Base-by-base conservation (phyloP, 2,888 invertebrate genomes). In the Euzetes globulus region DNA sequence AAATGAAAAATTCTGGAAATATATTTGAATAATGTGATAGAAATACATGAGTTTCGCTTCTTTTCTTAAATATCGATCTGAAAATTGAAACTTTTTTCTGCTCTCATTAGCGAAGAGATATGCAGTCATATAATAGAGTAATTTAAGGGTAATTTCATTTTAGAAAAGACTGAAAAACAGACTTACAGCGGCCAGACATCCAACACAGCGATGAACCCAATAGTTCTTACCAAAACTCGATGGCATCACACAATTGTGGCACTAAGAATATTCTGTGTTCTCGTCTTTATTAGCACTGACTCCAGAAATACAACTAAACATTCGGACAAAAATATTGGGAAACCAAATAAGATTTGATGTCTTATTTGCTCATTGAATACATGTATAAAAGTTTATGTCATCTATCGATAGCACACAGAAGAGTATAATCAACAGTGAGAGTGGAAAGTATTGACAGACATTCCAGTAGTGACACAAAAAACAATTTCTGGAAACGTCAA, bases 141-240 rank as follows among this genome's bases (percentile, higher is more conserved):
- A 25, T 60, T 33, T 29, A 6, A 33, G 60, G 29, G 15, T 27
- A 60, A 22, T 17, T 33, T 3, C 33, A 29, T 52, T 52, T n/a
- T n/a, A 52, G n/a, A n/a, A 52, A n/a, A 52, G 19, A 52, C 52
- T 52, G n/a, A n/a, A 52, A 19, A 15, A 60, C 25, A 52, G 15
- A 74, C 74, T 71, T 71, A 74, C 74, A 27, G 71, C 52, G 50
- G 63, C 52, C 33, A 74, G 19, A 41, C 70, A 52, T 17, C 74
- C 74, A 41, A 74, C 55, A 37, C 37, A 60, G 27, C 71, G 45
- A 47, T 74, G 74, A 60, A 74, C n/a, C 70, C 74, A 71, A 41
- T 70, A 71, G 13, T 71, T 50, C 41, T 70, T 74, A 55, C 71
- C 74, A 60, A 52, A 74, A 60, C 74, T 74, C 37, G 74, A 74